phyloP scores from a whole-genome alignment of 2,888 invertebrate species.

The Noctua comes region DNA sequence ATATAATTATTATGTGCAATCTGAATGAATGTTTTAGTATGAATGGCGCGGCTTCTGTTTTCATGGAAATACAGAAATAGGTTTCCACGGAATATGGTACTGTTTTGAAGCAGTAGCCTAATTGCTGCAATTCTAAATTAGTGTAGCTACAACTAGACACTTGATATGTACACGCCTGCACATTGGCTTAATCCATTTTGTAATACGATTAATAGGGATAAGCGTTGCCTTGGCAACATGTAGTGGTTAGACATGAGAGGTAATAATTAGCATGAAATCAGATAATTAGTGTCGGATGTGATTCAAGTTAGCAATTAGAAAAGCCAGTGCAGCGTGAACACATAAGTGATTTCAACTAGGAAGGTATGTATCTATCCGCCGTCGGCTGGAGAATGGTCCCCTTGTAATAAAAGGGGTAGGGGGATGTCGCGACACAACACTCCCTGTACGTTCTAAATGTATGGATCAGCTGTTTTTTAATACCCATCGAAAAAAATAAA shows the following conservation, averaged over 20 bases:
- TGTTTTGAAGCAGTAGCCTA: background rate
- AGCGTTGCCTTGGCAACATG: background rate
- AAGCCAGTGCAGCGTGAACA: background rate
- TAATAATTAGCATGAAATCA: conserved; percentile 1
- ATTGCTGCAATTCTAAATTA: conserved; percentile 21
- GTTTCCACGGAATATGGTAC: conserved; percentile 1
- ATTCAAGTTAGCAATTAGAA: background rate
- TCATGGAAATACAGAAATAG: conserved; percentile 1
- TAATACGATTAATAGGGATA: conserved; percentile 29
- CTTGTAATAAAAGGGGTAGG: background rate
- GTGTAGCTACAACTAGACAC: background rate
- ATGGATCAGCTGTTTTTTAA: too few species aligned
- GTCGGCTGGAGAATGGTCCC: background rate
- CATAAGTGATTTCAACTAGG: background rate
- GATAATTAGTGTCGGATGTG: background rate
- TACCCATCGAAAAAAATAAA: too few species aligned
- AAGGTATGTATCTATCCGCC: background rate
- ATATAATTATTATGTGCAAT: conserved; percentile 6
- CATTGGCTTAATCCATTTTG: conserved; percentile 12
- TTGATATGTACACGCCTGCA: background rate
- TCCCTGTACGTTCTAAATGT: background rate
- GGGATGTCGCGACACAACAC: background rate
- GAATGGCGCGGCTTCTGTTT: background rate
- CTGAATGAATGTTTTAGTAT: conserved; percentile 5
- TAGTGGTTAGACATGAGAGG: background rate